A percentile compares a stretch with the other conserved stretches of the same genome.
Evolutionary conservation across 2,113 vertebrate genomes (phyloP).

Genomic region (Glaucomys volans): DNA sequence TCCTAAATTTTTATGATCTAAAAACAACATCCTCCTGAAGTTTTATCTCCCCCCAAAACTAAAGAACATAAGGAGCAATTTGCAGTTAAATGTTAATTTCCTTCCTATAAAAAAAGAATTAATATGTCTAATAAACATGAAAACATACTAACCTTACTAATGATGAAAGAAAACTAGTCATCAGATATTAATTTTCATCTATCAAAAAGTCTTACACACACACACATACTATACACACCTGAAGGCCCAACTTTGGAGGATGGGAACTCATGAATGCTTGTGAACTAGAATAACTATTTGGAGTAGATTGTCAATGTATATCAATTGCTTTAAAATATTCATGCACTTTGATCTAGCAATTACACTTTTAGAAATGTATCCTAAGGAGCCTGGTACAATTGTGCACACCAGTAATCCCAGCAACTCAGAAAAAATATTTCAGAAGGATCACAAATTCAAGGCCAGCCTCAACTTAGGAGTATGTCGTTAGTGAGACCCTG

Average conservation of each 20-base stretch:
- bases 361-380: too few relatives aligned
- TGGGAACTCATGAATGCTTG: not conserved
- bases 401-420: too few relatives aligned
- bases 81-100: not conserved
- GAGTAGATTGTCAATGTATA: not conserved
- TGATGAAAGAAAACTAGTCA: conserved; percentile 3
- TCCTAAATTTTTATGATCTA: not conserved
- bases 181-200: not conserved
- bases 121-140: not conserved
- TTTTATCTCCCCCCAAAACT: not conserved
- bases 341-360: not conserved
- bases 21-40: conserved; percentile 6
- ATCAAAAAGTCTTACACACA: not conserved
- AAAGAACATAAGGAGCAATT: not conserved
- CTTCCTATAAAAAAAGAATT: not conserved
- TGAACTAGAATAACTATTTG: not conserved
- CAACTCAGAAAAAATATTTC: too few relatives aligned
- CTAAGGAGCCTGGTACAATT: too few relatives aligned
- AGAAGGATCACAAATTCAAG: too few relatives aligned
- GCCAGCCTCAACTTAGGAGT: too few relatives aligned
- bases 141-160: conserved; percentile 32
- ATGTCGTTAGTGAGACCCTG: too few relatives aligned
- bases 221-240: not conserved
- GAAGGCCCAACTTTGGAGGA: not conserved
- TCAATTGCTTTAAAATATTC: conserved; percentile 48